Base-by-base conservation (phyloP, 1,140 invertebrate genomes). In the Lepidostoma basale region DNA sequence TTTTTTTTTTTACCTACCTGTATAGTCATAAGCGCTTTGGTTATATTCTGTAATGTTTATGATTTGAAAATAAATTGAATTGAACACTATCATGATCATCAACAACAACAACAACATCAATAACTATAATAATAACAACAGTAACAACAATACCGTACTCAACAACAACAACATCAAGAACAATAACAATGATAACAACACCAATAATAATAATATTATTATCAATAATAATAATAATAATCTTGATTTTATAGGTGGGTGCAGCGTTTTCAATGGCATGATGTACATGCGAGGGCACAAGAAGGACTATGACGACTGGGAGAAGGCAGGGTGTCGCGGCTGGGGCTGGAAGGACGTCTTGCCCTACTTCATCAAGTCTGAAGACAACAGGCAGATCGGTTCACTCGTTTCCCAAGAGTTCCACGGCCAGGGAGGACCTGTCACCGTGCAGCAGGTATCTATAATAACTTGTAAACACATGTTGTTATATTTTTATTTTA, bases 261-360 rank as follows among this genome's bases (percentile, higher is more conserved):
- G 86, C 58, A 89, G 88, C 5, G 85, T 85, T 0, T 85, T 92
- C 66, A 93, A 94, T 75, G 90, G 89, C 1, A 92, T 93, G 90
- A 91, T 92, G 79, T 93, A 93, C 75, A 88, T 89, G 67, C 83
- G 91, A 36, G 92, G 92, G 0, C 87, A 92, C 76, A 80, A 88
- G 0, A 84, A 79, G 26, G 91, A 94, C 77, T 93, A 91, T 76
- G 86, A 93, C 72, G 80, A 88, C 10, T 94, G 92, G 92, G 88
- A 85, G 2, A 75, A 79, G 14, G 83, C 91, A 64, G 97, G 97
- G 0, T 95, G 95, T 58, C 78, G 85, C 0, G 94, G 94, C 12
- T 98, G 96, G 96, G 89, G 90, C 4, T 98, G 93, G 82, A 88
- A 91, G 58, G 92, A 96, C 54, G 92, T 95, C 0, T 79, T 96